These are phyloP conservation scores for Amphimallon solstitiale DNA, from an alignment of 2,888 invertebrate genomes.

Conservation along the genomic window DNA sequence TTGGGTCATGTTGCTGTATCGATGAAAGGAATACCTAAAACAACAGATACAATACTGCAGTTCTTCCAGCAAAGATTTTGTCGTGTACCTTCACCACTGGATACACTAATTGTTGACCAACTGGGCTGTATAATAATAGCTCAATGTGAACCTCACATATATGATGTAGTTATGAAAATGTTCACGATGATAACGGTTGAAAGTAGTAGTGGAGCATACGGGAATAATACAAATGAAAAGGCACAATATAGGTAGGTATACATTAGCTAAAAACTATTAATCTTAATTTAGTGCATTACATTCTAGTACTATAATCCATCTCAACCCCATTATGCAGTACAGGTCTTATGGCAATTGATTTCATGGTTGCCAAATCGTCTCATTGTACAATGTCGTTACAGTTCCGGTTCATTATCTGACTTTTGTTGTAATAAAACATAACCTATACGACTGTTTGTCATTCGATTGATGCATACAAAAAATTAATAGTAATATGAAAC, in stretches of 20 bases:
- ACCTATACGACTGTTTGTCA: too few relatives aligned
- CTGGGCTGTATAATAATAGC: slow-evolving; percentile 98
- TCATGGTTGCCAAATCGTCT: too few relatives aligned
- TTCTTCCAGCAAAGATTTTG: slow-evolving; percentile 97
- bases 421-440: too few relatives aligned
- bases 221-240: slow-evolving; percentile 70
- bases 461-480: too few relatives aligned
- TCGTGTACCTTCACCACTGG: slow-evolving; percentile 90
- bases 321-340: too few relatives aligned
- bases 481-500: too few relatives aligned
- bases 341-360: too few relatives aligned
- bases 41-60: slow-evolving; percentile 93
- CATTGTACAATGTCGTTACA: too few relatives aligned
- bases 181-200: slow-evolving; percentile 96
- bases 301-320: too few relatives aligned
- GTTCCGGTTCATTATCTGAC: too few relatives aligned
- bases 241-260: slow-evolving; percentile 67
- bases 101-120: slow-evolving; percentile 95
- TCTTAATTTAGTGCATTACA: too few relatives aligned
- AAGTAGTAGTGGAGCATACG: slow-evolving; percentile 82
- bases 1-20: slow-evolving; percentile 97
- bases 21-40: slow-evolving; percentile 91
- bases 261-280: too few relatives aligned
- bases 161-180: slow-evolving; percentile 98
- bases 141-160: slow-evolving; percentile 83